phyloP scores from a whole-genome alignment of 2,888 invertebrate genomes.

The Drosophila demipolita region DNA sequence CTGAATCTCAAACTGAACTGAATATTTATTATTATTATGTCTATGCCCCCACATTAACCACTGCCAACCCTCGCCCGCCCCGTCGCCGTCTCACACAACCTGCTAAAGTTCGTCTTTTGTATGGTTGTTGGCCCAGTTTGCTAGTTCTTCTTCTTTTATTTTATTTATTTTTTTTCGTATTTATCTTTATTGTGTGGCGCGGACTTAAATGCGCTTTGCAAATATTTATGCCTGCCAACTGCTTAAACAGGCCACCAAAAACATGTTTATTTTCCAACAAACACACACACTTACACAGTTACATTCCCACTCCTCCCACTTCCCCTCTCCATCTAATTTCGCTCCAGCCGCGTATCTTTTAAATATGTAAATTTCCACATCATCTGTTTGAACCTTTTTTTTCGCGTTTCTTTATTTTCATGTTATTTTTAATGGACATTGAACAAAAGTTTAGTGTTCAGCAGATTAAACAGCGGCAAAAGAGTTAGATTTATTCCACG shows the following conservation, averaged over 20 bases:
- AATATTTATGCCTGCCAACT: constrained; percentile 76
- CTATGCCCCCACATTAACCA: constrained; percentile 18
- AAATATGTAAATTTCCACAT: constrained; percentile 55
- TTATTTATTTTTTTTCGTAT: constrained; percentile 58
- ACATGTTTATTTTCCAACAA: constrained; percentile 70
- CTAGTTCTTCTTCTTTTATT: not conserved
- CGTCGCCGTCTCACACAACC: not conserved
- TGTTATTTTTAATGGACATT: constrained; percentile 13
- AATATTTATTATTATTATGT: constrained; percentile 81
- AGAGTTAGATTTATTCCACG: constrained; percentile 59
- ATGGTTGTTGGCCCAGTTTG: constrained; percentile 49
- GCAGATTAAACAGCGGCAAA: constrained; percentile 63
- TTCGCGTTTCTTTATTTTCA: constrained; percentile 8
- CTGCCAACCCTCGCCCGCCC: not conserved
- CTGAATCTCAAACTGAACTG: constrained; percentile 60
- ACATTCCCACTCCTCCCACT: not conserved
- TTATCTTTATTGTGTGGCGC: constrained; percentile 70
- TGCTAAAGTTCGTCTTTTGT: constrained; percentile 13
- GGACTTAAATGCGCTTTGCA: constrained; percentile 80
- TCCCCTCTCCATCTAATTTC: not conserved
- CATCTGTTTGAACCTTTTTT: constrained; percentile 44
- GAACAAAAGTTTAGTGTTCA: constrained; percentile 66
- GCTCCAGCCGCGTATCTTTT: not conserved
- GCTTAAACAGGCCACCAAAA: constrained; percentile 61
- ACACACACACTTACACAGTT: constrained; percentile 12